Conservation (phyloP, 2,113 vertebrate genomes). For the Elephas maximus region DNA sequence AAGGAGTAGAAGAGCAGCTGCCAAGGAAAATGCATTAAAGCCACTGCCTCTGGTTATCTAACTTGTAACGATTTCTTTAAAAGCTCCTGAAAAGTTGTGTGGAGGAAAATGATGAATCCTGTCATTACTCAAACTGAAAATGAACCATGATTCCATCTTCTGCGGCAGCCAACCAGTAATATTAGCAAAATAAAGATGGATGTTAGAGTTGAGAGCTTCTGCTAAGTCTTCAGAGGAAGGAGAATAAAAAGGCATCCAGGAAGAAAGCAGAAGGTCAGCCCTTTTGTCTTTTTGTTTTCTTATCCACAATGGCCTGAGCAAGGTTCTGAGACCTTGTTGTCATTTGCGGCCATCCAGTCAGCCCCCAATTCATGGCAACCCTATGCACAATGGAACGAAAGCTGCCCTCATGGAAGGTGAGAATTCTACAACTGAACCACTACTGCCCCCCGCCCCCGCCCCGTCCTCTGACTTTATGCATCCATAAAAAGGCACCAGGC, state of each 20-base stretch:
- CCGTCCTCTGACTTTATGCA: not conserved
- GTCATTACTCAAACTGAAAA: constrained; percentile 21
- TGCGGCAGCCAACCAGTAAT: not conserved
- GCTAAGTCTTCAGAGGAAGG: not conserved
- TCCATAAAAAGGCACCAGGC: not conserved
- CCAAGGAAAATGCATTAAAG: not conserved
- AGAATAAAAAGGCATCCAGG: not conserved
- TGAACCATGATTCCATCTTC: not conserved
- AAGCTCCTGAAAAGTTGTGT: constrained; percentile 56
- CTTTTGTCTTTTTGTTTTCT: not conserved
- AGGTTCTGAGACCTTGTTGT: not conserved
- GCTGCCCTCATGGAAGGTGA: not conserved
- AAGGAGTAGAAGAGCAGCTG: not conserved
- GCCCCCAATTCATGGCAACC: not conserved
- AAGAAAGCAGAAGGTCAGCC: not conserved
- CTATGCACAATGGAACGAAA: not conserved
- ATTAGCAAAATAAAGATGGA: constrained; percentile 36
- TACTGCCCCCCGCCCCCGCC: not conserved
- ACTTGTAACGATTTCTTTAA: constrained; percentile 45
- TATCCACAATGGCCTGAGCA: not conserved
- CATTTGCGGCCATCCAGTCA: not conserved
- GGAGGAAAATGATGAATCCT: not conserved
- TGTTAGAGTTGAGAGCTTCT: not conserved
- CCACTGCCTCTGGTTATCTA: not conserved
- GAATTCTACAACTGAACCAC: not conserved